Evolutionary conservation across 2,113 vertebrate genomes (phyloP).

Genomic region (Sander lucioperca): DNA sequence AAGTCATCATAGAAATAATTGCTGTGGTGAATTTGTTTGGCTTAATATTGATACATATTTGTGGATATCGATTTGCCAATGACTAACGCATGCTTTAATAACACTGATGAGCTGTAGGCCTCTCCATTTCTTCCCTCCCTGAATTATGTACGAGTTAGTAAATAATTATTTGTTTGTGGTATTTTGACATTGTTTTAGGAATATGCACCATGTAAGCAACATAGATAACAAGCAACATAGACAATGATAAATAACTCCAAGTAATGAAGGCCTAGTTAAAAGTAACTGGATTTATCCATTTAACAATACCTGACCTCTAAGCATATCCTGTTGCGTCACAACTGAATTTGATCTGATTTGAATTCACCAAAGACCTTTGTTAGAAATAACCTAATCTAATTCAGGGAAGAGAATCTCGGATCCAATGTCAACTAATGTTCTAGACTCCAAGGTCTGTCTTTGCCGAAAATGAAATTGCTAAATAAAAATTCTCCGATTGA

Average conservation of each 20-base stretch:
- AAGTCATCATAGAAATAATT: background rate
- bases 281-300: constrained; percentile 9
- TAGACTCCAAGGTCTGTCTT: background rate
- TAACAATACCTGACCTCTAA: background rate
- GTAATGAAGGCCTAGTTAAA: background rate
- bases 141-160: background rate
- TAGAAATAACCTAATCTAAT: constrained; percentile 45
- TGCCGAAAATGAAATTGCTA: background rate
- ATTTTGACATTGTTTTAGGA: background rate
- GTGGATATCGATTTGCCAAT: background rate
- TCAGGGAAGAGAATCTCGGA: constrained; percentile 13
- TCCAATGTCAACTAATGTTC: constrained; percentile 23
- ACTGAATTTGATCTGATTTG: constrained; percentile 23
- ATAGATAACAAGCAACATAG: too few relatives aligned
- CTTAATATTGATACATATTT: background rate
- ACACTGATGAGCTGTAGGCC: background rate
- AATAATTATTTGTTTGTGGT: background rate
- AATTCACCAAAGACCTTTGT: constrained; percentile 36
- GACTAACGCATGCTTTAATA: background rate
- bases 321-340: background rate
- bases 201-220: too few relatives aligned
- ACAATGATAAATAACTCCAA: constrained; percentile 10
- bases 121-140: background rate
- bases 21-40: constrained; percentile 1
- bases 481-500: constrained; percentile 20